Evolutionary conservation across 1,140 invertebrate genomes (phyloP), one percentile per base, ranked within the genome.

Genomic region (Drosophila athabasca): DNA sequence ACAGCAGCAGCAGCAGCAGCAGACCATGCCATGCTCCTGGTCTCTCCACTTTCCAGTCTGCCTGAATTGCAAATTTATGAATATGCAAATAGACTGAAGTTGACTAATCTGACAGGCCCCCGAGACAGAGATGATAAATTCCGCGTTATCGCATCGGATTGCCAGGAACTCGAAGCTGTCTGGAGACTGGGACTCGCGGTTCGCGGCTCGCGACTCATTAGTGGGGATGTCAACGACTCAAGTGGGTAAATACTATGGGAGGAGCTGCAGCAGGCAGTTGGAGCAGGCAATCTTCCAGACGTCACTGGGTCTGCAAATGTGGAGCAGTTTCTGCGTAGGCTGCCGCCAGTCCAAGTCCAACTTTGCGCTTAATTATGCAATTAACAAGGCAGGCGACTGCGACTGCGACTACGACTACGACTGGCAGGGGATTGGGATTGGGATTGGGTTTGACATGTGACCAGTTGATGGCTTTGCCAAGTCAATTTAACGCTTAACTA

Each of bases 401-500:
- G 24, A 5, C 24, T 26, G 24, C 4, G 4, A 26, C 24, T 26
- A 4, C 24, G 24, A 24, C 24, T 24, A 5, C 24, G 24, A 26
- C 4, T 26, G 24, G 24, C 24, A 26, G 24, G 24, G 24, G 24
- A 6, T 26, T 19, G 65, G 81, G 24, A 6, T 26, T 19, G 65
- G 81, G 69, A 81, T 59, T 57, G 55, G 50, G 26, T 50, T 74
- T 66, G 62, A 80, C 58, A 72, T 59, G 66, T 71, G 70, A 57
- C 61, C 65, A 82, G 66, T 77, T 75, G 71, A 75, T 61, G 68
- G 50, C 67, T 58, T 70, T 61, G 66, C 67, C 66, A 68, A 87
- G 83, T 69, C 83, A 87, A 83, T 87, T 87, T 88, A 83, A 79
- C 75, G 83, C 83, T 88, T 76, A 77, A 77, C 74, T 81, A 75